Conservation (phyloP, 2,797 vertebrate species). For the Anisognathus igniventris region DNA sequence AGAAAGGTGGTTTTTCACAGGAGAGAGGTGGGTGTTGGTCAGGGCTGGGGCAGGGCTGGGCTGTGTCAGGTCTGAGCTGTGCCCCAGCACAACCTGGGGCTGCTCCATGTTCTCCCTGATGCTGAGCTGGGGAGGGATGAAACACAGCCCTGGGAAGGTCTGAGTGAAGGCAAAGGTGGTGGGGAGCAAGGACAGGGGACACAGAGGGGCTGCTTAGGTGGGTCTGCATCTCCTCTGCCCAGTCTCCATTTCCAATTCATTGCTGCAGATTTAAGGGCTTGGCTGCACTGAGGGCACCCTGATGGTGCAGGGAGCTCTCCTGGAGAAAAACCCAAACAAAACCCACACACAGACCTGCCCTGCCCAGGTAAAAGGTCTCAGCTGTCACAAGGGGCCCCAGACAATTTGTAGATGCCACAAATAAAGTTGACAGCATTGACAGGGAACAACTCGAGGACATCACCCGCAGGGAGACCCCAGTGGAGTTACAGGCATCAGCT, state of each 20-base stretch:
- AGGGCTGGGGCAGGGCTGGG: too few relatives aligned
- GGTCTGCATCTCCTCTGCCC: not conserved
- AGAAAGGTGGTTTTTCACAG: not conserved
- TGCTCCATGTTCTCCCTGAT: fast-evolving
- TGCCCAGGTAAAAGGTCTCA: not conserved
- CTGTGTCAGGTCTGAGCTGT: too few relatives aligned
- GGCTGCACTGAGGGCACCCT: fast-evolving
- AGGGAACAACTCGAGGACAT: not conserved
- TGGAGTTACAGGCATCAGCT: not conserved
- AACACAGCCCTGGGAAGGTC: not conserved
- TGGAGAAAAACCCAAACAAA: not conserved
- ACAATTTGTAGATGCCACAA: not conserved
- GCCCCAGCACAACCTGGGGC: not conserved
- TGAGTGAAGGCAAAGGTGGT: not conserved
- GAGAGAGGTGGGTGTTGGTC: not conserved
- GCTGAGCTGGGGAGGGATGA: not conserved
- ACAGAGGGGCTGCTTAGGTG: not conserved
- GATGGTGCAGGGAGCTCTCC: not conserved
- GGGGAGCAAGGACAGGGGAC: not conserved
- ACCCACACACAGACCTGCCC: fast-evolving
- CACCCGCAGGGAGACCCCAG: not conserved
- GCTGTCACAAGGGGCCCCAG: not conserved
- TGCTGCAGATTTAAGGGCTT: fast-evolving
- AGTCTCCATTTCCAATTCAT: fast-evolving
- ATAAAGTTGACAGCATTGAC: not conserved